These are phyloP conservation scores for Naso thynnoides DNA, from an alignment of 2,797 vertebrate species.

Conservation along the genomic window DNA sequence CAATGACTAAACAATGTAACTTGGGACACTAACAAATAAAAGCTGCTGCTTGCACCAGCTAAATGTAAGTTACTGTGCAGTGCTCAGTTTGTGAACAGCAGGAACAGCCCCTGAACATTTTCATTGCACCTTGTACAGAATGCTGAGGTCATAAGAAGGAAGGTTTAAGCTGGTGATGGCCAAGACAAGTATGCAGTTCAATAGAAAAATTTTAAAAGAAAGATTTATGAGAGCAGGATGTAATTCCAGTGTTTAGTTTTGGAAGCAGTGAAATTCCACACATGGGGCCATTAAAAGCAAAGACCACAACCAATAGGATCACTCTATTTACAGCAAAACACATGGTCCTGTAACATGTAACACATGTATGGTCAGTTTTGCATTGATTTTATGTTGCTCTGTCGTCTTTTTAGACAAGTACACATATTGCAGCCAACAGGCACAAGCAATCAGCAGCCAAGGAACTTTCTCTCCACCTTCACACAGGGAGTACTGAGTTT, in stretches of 20 bases:
- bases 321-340: neutral
- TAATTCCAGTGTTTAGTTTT: neutral
- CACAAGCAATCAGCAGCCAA: constrained; percentile 39
- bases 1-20: too few species aligned
- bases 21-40: too few species aligned
- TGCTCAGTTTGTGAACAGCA: too few species aligned
- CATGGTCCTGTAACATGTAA: neutral
- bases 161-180: neutral
- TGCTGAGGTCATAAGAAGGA: neutral
- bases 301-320: neutral
- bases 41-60: too few species aligned
- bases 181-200: neutral
- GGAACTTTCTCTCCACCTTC: constrained; percentile 13
- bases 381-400: neutral
- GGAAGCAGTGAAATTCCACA: constrained; percentile 6
- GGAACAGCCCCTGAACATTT: too few species aligned
- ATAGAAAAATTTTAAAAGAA: neutral
- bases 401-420: neutral
- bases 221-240: neutral
- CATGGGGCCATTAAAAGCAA: neutral
- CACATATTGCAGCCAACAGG: constrained; percentile 13
- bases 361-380: neutral
- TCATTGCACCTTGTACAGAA: neutral
- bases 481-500: constrained; percentile 27
- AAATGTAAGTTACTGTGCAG: too few species aligned